A percentile compares a stretch with the other conserved stretches of the same genome.
Evolutionary conservation across 2,113 vertebrate species (phyloP).

Genomic region (Zeus faber): DNA sequence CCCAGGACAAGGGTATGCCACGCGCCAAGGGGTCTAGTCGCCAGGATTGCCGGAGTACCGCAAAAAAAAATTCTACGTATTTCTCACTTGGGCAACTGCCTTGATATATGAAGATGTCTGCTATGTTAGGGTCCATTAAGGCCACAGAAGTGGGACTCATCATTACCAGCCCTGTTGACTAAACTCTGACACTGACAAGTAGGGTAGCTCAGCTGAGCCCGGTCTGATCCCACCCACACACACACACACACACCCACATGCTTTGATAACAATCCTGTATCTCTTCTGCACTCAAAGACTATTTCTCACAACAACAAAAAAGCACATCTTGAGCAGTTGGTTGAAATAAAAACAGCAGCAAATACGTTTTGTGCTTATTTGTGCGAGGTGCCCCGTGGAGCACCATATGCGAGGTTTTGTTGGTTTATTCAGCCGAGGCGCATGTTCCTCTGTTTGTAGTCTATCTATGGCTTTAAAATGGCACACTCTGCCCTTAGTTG

Average conservation of each 20-base stretch:
- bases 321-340: background rate
- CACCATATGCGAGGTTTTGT: constrained; percentile 18
- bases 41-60: no score
- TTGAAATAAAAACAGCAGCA: constrained; percentile 2
- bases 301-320: background rate
- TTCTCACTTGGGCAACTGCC: constrained; percentile 25
- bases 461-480: constrained; percentile 12
- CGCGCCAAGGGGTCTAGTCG: background rate
- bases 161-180: constrained; percentile 30
- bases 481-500: constrained; percentile 1
- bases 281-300: constrained; percentile 11
- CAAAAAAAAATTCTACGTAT: constrained; percentile 3
- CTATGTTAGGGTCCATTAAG: constrained; percentile 41
- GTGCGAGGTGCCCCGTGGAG: constrained; percentile 6
- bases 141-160: constrained; percentile 38
- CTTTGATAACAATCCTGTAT: background rate
- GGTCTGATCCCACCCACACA: constrained; percentile 4
- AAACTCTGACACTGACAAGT: constrained; percentile 27
- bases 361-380: constrained; percentile 23
- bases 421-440: constrained; percentile 35
- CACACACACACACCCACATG: background rate
- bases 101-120: constrained; percentile 40
- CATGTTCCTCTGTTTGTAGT: constrained; percentile 18
- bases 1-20: constrained; percentile 90
- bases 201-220: constrained; percentile 18